phyloP scores from a whole-genome alignment of 2,113 vertebrate species.

The Alexandromys fortis region DNA sequence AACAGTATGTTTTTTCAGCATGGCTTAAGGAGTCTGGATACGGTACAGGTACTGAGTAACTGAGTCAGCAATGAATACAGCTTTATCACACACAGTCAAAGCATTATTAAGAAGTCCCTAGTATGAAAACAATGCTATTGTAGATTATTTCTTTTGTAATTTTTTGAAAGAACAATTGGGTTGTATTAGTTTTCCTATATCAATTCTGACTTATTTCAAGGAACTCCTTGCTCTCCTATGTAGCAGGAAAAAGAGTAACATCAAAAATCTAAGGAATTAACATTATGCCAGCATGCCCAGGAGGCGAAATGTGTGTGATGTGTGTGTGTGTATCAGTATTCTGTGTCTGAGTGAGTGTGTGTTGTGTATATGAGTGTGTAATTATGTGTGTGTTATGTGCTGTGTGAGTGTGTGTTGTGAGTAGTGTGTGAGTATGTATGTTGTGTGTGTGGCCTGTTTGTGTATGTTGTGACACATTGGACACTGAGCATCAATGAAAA shows the following conservation, averaged over 20 bases:
- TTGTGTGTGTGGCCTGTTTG: not conserved
- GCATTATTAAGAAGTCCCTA: not conserved
- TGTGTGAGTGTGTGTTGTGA: no score
- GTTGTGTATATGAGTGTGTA: no score
- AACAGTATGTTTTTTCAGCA: not conserved
- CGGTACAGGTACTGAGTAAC: not conserved
- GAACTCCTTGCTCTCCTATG: not conserved
- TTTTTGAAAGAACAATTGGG: conserved; percentile 11
- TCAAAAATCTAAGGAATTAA: conserved; percentile 33
- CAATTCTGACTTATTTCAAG: conserved; percentile 49
- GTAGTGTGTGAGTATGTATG: no score
- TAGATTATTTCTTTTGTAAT: not conserved
- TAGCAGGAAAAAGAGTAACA: conserved; percentile 25
- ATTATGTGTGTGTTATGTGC: not conserved
- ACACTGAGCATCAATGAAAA: not conserved
- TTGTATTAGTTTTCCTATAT: not conserved
- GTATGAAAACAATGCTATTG: not conserved
- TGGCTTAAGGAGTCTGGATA: not conserved
- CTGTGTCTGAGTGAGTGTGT: no score
- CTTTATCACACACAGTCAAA: not conserved
- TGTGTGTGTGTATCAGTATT: no score
- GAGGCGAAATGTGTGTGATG: not conserved
- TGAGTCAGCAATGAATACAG: not conserved
- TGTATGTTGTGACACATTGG: not conserved
- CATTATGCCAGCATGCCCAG: not conserved